Evolutionary conservation across 2,888 invertebrate species (phyloP), one percentile per base, ranked within the genome.

Genomic region (Patella ulyssiponensis): DNA sequence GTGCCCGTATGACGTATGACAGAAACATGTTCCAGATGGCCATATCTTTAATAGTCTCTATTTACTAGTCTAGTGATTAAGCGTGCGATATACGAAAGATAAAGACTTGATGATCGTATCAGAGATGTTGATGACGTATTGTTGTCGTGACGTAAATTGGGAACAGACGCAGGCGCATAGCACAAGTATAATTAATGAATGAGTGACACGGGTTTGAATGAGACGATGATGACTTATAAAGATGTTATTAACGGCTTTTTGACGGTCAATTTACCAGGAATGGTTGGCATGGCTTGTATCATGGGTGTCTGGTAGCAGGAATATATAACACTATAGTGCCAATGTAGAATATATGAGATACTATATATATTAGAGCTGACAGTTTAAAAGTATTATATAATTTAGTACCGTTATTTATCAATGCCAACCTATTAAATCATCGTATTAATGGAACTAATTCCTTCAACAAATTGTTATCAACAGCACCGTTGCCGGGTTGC

Each of bases 221-320:
- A n/a, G 23, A 2, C 23, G 23, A 64, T 64, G 64, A 64, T 20
- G 3, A 23, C 3, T 20, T 23, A 64, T 64, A 11, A 64, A 64
- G 64, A 64, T 23, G 23, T 23, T 64, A 11, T 64, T 64, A 64
- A 64, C 23, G 64, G 23, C 12, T 23, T 44, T 64, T 64, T 23
- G 64, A 64, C 64, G 64, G 64, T 23, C 64, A 64, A 64, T 64
- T 64, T 64, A 64, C 64, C 20, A 64, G 64, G 64, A 64, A 64
- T 64, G 20, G 20, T 23, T 9, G 12, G 64, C 20, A 20, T 44
- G 44, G 44, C 44, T 44, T 44, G 9, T 44, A 44, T 44, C 44
- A 44, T 7, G 44, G 44, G 9, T 44, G 44, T 44, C 44, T 44
- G 44, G 44, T 7, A 44, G 44, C 44, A 44, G 44, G 44, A 5